Evolutionary conservation across 2,888 invertebrate species (phyloP).

Genomic region (Lapara coniferarum): DNA sequence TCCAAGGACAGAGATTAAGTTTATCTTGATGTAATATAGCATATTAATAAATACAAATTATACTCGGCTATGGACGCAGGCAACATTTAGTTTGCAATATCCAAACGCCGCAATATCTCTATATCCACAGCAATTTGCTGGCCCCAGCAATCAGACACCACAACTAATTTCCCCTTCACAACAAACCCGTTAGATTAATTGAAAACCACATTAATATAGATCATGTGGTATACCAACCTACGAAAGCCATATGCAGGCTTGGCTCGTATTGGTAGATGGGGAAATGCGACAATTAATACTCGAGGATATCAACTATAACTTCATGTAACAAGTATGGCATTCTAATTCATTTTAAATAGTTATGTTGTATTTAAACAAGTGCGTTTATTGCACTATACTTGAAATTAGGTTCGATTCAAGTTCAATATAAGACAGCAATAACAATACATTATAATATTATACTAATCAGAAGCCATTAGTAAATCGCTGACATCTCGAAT

Average conservation of each 20-base stretch:
- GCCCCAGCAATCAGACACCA: not conserved
- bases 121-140: not conserved
- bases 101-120: not conserved
- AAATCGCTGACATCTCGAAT: constrained; percentile 23
- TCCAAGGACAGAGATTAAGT: too few species aligned
- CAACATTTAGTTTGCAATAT: not conserved
- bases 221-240: not conserved
- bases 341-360: too few species aligned
- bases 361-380: too few species aligned
- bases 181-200: not conserved
- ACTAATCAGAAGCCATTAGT: not conserved
- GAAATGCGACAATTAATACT: not conserved
- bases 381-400: too few species aligned
- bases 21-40: too few species aligned
- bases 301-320: not conserved
- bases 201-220: not conserved
- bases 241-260: not conserved
- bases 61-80: not conserved
- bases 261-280: not conserved
- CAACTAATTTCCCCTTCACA: not conserved
- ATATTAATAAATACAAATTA: too few species aligned
- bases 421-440: too few species aligned
- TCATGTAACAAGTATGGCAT: not conserved
- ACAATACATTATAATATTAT: too few species aligned
- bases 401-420: too few species aligned